Evolutionary conservation across 2,113 vertebrate genomes (phyloP).

Genomic region (Phyllopteryx taeniolatus): DNA sequence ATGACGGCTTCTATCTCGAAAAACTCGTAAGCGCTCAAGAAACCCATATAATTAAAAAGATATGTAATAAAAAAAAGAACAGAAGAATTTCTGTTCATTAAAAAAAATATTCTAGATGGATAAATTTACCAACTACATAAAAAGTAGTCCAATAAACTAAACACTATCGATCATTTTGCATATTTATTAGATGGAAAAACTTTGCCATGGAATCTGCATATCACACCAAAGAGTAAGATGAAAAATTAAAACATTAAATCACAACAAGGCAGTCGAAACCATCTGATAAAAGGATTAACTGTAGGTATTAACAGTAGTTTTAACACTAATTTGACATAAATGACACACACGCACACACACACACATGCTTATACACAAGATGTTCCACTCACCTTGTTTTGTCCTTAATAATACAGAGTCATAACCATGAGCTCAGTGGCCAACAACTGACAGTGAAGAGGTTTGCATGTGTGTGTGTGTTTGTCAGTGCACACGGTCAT

Average conservation of each 20-base stretch:
- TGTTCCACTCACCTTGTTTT: slow-evolving; percentile 43
- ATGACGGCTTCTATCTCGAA: no score
- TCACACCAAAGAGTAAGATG: not conserved
- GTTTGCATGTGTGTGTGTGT: slow-evolving; percentile 14
- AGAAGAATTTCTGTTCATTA: not conserved
- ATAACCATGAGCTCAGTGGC: slow-evolving; percentile 25
- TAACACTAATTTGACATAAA: not conserved
- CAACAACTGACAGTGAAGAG: slow-evolving; percentile 35
- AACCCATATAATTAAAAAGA: not conserved
- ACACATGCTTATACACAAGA: slow-evolving; percentile 6
- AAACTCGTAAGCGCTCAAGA: no score
- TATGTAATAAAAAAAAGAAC: not conserved
- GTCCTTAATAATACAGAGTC: slow-evolving; percentile 14
- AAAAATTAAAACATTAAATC: not conserved
- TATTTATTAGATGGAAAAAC: not conserved
- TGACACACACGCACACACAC: not conserved
- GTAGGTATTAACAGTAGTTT: not conserved
- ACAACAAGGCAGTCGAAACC: not conserved
- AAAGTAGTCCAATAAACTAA: not conserved
- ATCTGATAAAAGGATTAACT: not conserved
- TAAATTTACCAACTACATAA: not conserved
- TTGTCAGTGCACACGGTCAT: slow-evolving; percentile 41
- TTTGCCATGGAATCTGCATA: not conserved
- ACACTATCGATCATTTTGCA: not conserved
- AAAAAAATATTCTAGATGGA: not conserved